phyloP scores from a whole-genome alignment of 2,888 invertebrate genomes.

The Nemapogon koenigi region DNA sequence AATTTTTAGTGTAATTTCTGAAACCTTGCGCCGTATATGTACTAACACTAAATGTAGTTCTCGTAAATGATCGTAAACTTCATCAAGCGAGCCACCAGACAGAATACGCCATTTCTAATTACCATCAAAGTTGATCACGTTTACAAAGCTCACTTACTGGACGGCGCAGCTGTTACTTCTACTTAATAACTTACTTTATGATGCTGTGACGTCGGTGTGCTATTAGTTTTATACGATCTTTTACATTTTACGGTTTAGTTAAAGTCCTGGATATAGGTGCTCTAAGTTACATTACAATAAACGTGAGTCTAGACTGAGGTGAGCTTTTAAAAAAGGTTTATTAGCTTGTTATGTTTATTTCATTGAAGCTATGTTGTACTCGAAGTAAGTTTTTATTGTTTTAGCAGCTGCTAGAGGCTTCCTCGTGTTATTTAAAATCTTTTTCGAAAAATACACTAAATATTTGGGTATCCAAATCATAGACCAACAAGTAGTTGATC shows the following conservation, averaged over 20 bases:
- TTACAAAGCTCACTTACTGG: constrained; percentile 5
- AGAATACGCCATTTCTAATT: constrained; percentile 3
- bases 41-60: too few species aligned
- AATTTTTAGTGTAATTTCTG: too few species aligned
- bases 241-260: constrained; percentile 22
- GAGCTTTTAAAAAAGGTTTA: constrained; percentile 6
- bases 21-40: too few species aligned
- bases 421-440: too few species aligned
- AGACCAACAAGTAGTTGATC: too few species aligned
- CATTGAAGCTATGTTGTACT: too few species aligned
- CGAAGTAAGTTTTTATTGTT: too few species aligned
- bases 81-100: constrained; percentile 1
- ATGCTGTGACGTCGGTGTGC: constrained; percentile 15
- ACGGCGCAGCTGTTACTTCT: constrained; percentile 24
- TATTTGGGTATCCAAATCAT: too few species aligned
- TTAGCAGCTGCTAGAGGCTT: too few species aligned
- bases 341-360: too few species aligned
- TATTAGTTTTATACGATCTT: constrained; percentile 11
- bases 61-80: too few species aligned
- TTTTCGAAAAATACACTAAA: too few species aligned
- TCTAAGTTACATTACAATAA: constrained; percentile 4
- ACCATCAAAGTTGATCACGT: constrained; percentile 1
- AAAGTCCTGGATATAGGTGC: constrained; percentile 12
- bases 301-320: constrained; percentile 6
- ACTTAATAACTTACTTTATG: constrained; percentile 30